Percentiles rank a stretch among this genome's conserved stretches.
phyloP scores from a whole-genome alignment of 1,140 invertebrate species.

The Bactericera cockerelli region DNA sequence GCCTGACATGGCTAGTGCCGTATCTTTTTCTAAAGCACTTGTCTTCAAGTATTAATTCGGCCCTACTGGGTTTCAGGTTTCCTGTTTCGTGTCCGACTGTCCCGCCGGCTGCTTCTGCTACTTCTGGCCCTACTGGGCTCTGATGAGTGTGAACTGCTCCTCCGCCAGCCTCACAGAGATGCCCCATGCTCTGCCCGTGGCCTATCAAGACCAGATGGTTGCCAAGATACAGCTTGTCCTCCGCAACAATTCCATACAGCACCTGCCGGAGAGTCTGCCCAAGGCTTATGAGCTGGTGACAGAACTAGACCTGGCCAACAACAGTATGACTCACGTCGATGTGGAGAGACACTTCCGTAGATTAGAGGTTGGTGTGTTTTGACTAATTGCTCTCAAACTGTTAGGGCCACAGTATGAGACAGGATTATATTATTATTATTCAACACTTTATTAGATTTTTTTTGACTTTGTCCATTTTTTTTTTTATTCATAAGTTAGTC shows the following conservation, averaged over 20 bases:
- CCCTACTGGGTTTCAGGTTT: no score
- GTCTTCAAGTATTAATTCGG: no score
- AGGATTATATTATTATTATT: no score
- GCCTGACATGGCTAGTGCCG: no score
- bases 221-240: background rate
- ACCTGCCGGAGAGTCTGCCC: background rate
- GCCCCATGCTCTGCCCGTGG: background rate
- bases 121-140: constrained; percentile 25
- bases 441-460: no score
- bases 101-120: constrained; percentile 33
- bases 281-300: background rate
- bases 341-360: background rate
- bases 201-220: background rate
- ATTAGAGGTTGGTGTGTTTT: no score
- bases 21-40: no score
- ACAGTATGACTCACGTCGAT: background rate
- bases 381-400: no score
- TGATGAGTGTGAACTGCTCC: constrained; percentile 8
- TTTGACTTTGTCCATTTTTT: no score
- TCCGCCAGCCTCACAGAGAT: background rate
- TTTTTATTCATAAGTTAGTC: no score
- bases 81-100: constrained; percentile 25
- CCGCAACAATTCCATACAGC: background rate
- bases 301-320: background rate
- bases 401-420: no score